A percentile compares a stretch with the other conserved stretches of the same genome.
phyloP scores from a whole-genome alignment of 2,113 vertebrate genomes.

The Tichodroma muraria region DNA sequence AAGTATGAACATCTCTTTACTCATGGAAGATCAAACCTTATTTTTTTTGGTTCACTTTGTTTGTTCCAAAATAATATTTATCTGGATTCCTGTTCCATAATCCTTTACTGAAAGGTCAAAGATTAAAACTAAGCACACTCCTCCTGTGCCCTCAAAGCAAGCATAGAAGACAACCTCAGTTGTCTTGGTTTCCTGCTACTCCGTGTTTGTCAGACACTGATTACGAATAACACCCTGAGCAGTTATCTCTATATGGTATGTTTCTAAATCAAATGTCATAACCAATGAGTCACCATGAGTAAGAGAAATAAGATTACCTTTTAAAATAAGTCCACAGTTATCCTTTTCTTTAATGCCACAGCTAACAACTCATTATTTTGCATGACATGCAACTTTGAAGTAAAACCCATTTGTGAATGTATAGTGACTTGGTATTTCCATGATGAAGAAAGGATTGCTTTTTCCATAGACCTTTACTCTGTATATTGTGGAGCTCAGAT shows the following conservation, averaged over 20 bases:
- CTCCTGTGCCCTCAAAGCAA: not conserved
- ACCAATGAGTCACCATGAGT: conserved; percentile 31
- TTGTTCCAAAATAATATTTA: not conserved
- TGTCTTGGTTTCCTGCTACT: conserved; percentile 32
- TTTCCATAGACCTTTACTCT: not conserved
- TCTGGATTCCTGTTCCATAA: not conserved
- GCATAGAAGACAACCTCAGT: not conserved
- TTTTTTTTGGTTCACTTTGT: not conserved
- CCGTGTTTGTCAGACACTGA: conserved; percentile 18
- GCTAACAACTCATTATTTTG: conserved; percentile 8
- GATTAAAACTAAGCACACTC: not conserved
- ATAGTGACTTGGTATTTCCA: conserved; percentile 8
- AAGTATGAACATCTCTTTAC: not conserved
- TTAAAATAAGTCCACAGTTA: conserved; percentile 38
- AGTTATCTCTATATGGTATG: conserved; percentile 23
- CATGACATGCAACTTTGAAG: not conserved
- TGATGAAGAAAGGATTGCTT: not conserved
- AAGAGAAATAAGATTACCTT: conserved; percentile 40
- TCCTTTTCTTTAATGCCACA: not conserved
- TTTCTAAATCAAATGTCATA: conserved; percentile 35
- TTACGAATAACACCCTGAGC: not conserved
- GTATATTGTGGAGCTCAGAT: not conserved
- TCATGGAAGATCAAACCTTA: not conserved
- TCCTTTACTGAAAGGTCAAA: conserved; percentile 1
- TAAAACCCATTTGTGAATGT: not conserved